Conservation (phyloP, 2,888 invertebrate species). For the Rhagophthalmus giganteus region DNA sequence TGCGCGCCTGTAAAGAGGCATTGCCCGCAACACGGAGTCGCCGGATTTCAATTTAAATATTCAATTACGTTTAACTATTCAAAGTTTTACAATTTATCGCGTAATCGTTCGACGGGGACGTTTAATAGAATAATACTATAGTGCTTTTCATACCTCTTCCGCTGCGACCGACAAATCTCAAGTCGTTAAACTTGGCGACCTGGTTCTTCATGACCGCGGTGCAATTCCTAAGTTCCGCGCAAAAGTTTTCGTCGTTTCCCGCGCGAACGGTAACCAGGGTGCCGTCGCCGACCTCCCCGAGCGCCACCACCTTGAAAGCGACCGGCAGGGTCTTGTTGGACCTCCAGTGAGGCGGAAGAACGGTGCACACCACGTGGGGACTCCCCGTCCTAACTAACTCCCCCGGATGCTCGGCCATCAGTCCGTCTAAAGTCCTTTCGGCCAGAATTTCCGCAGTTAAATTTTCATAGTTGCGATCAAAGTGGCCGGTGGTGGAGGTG, state of each 20-base stretch:
- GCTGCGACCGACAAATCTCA: slow-evolving; percentile 97
- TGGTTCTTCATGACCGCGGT: slow-evolving; percentile 98
- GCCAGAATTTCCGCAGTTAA: slow-evolving; percentile 90
- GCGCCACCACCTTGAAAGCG: slow-evolving; percentile 94
- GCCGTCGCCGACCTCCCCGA: slow-evolving; percentile 94
- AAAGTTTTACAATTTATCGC: no score
- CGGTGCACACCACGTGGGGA: slow-evolving; percentile 94
- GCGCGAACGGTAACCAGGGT: slow-evolving; percentile 94
- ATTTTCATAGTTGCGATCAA: slow-evolving; percentile 58
- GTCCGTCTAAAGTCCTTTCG: slow-evolving; percentile 83
- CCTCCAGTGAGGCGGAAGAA: slow-evolving; percentile 94
- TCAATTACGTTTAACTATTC: no score
- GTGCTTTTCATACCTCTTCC: slow-evolving; percentile 96
- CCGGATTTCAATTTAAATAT: no score
- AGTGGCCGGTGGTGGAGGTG: slow-evolving; percentile 66
- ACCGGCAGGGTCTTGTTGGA: slow-evolving; percentile 97
- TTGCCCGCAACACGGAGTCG: no score
- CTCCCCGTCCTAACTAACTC: slow-evolving; percentile 90
- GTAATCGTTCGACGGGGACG: no score
- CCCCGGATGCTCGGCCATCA: slow-evolving; percentile 87
- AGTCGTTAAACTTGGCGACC: slow-evolving; percentile 98
- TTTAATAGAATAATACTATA: no score
- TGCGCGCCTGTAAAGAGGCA: no score
- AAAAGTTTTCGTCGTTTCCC: slow-evolving; percentile 98
- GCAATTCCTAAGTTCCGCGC: slow-evolving; percentile 92